Evolutionary conservation across 2,888 invertebrate genomes (phyloP), one percentile per base, ranked within the genome.

Genomic region (Molanna angustata): DNA sequence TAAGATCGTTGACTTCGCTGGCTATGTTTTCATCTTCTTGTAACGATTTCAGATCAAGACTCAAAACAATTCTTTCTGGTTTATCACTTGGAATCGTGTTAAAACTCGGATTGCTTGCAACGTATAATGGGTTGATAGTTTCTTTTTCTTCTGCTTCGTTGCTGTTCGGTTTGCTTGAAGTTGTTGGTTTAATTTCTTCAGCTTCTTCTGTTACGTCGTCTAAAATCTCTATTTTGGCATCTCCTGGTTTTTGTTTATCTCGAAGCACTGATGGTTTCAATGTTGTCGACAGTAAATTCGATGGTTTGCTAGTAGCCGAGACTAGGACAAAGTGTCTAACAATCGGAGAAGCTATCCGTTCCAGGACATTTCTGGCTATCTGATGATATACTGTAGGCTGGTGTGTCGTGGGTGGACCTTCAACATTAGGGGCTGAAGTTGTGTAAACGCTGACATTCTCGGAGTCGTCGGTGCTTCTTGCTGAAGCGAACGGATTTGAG

Each of bases 351-450:
- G 74, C 71, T 56, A 77, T 72, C 51, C 68, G 69, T 62, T 74
- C 73, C 2, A 76, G 73, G 3, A 76, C 66, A 49, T 74, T 75
- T 56, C 63, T 71, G 2, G 76, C 76, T 17, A 77, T 73, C 63
- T 75, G 73, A 20, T 68, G 69, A 64, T 76, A 77, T 1, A 76
- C 73, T 47, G 71, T 71, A 1, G 68, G 55, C 1, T 64, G 60
- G 2, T 61, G 53, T 14, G 57, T 59, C 7, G 64, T 62, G 4
- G 63, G 61, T 0, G 67, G 63, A 33, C 65, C 64, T 0, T 70
- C 60, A 31, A 66, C 64, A 0, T 14, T 41, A 16, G 19, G 37
- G 4, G 40, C 20, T 2, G 52, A 49, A 9, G 72, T 71, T 4
- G 73, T 74, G 64, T 77, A 77, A 47, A 72, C 71, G 54, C 75